These are phyloP conservation scores for Folsomia manolachei DNA, from an alignment of 2,888 invertebrate species.

Conservation along the genomic window DNA sequence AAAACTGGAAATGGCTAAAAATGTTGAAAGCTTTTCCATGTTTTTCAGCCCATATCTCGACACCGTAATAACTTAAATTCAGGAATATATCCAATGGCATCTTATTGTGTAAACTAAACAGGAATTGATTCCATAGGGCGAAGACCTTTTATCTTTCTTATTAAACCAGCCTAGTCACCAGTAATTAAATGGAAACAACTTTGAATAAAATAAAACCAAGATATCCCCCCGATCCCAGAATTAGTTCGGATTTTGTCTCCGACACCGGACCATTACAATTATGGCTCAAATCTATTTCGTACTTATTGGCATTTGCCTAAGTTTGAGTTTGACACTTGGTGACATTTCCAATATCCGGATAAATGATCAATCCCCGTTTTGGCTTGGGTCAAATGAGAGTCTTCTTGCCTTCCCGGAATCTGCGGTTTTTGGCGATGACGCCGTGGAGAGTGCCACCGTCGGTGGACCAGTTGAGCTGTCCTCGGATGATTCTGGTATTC, in stretches of 20 bases:
- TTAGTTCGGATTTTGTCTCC: neutral
- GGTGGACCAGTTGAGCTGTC: slow-evolving; percentile 15
- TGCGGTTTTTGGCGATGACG: neutral
- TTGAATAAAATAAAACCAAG: neutral
- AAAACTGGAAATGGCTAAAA: neutral
- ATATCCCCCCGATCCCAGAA: neutral
- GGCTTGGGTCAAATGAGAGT: slow-evolving; percentile 30
- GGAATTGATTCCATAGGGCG: neutral
- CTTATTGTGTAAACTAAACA: neutral
- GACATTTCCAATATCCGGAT: slow-evolving; percentile 28
- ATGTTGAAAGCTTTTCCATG: neutral
- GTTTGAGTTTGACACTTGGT: neutral
- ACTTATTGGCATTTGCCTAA: neutral
- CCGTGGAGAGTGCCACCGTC: slow-evolving; percentile 8
- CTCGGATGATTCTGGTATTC: slow-evolving; percentile 20
- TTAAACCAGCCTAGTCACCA: neutral
- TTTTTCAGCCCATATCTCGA: neutral
- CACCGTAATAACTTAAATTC: no score
- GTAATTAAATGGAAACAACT: neutral
- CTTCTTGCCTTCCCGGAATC: neutral
- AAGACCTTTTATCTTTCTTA: no score
- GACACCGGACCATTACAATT: no score
- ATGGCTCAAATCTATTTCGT: neutral
- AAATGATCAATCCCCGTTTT: slow-evolving; percentile 25
- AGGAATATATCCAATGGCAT: no score